phyloP scores from a whole-genome alignment of 2,113 vertebrate species.

The Pagrus major region DNA sequence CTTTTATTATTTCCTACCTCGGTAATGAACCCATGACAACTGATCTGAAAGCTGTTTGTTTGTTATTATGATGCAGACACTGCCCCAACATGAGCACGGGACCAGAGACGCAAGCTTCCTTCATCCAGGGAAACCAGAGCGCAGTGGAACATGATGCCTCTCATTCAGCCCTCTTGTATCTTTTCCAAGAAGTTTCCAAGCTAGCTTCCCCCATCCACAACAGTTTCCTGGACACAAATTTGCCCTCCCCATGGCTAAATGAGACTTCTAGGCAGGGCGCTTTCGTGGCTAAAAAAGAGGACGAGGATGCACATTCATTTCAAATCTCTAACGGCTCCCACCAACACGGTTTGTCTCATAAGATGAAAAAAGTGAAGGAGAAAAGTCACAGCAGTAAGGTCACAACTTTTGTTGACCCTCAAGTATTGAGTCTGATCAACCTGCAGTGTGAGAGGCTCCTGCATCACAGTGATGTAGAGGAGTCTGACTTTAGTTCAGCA shows the following conservation, averaged over 20 bases:
- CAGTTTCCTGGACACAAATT: conserved; percentile 28
- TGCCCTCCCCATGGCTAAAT: conserved; percentile 10
- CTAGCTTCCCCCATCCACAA: conserved; percentile 63
- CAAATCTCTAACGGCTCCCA: conserved; percentile 2
- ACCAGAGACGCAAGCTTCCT: conserved; percentile 35
- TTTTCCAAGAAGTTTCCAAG: conserved; percentile 85
- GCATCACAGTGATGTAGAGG: conserved; percentile 47
- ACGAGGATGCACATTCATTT: neutral
- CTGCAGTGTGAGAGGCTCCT: conserved; percentile 82
- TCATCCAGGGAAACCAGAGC: conserved; percentile 49
- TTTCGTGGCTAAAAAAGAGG: neutral
- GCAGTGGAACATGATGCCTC: conserved; percentile 59
- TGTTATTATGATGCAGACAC: conserved; percentile 40
- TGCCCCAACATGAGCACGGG: conserved; percentile 71
- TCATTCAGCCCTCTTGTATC: conserved; percentile 77
- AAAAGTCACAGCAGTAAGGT: conserved; percentile 20
- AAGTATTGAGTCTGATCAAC: conserved; percentile 83
- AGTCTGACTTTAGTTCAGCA: neutral
- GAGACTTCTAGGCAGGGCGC: conserved; percentile 3
- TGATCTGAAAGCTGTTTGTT: conserved; percentile 20
- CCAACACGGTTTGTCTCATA: conserved; percentile 10
- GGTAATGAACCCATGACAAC: too few species aligned
- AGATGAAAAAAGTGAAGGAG: conserved; percentile 16
- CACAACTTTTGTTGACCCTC: conserved; percentile 26
- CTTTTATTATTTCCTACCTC: neutral